A percentile compares a stretch with the other conserved stretches of the same genome.
Conservation (phyloP, 2,113 vertebrate species). For the Chaenocephalus aceratus region DNA sequence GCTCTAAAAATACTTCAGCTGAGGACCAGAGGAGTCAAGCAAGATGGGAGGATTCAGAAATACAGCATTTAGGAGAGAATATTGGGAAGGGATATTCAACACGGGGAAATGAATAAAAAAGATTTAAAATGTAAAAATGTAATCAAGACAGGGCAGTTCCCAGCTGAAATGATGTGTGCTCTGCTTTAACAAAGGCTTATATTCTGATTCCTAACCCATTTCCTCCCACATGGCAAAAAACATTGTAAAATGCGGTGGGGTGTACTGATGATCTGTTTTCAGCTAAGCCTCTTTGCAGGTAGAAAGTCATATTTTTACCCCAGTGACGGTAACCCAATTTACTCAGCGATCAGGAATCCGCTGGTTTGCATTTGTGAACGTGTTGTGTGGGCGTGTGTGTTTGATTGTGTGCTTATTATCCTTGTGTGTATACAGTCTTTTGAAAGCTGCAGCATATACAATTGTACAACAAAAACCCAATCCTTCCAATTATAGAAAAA, state of each 20-base stretch:
- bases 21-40: conserved; percentile 26
- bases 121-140: conserved; percentile 16
- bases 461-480: conserved; percentile 42
- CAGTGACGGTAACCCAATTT: conserved; percentile 70
- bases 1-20: conserved; percentile 71
- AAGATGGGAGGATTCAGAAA: conserved; percentile 33
- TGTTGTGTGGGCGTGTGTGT: conserved; percentile 46
- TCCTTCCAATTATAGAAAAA: conserved; percentile 23
- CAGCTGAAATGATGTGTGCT: conserved; percentile 31
- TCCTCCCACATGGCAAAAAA: conserved; percentile 56
- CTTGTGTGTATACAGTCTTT: neutral
- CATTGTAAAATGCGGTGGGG: conserved; percentile 62
- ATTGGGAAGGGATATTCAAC: conserved; percentile 19
- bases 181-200: conserved; percentile 17
- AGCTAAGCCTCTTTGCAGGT: conserved; percentile 65
- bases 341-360: conserved; percentile 48
- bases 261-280: conserved; percentile 60
- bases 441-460: conserved; percentile 32
- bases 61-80: conserved; percentile 31
- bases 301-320: conserved; percentile 65
- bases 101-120: conserved; percentile 5
- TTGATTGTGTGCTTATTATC: conserved; percentile 13
- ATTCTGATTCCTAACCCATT: conserved; percentile 37
- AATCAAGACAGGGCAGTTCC: conserved; percentile 15
- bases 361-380: conserved; percentile 55